Evolutionary conservation across 2,113 vertebrate species (phyloP).

Genomic region (Callipepla squamata): DNA sequence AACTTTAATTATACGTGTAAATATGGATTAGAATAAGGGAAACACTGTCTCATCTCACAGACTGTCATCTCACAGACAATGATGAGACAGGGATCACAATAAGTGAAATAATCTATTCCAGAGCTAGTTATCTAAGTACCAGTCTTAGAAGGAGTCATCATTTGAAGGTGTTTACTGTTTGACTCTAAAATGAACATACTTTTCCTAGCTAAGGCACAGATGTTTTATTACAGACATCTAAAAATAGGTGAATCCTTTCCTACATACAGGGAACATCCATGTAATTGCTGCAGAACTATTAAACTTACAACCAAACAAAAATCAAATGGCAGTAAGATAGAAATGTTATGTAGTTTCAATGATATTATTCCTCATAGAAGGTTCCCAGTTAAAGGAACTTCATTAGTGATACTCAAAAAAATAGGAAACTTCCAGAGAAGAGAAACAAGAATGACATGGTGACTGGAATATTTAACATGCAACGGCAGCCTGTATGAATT

Average conservation of each 20-base stretch:
- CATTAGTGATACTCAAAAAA: background rate
- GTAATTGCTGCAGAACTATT: background rate
- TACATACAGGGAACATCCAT: background rate
- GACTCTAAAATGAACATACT: background rate
- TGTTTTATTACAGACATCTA: background rate
- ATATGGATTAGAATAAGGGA: background rate
- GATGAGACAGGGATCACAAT: background rate
- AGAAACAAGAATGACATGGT: background rate
- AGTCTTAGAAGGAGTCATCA: background rate
- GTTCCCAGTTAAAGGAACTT: background rate
- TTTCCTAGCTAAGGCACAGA: background rate
- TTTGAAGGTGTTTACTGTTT: background rate
- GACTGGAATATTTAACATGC: background rate
- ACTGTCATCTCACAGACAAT: background rate
- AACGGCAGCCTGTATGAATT: background rate
- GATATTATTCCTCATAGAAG: background rate
- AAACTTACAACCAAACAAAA: background rate
- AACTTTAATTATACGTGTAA: background rate
- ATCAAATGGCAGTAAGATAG: background rate
- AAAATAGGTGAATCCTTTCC: background rate
- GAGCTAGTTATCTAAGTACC: background rate
- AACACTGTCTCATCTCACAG: background rate
- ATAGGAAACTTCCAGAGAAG: background rate
- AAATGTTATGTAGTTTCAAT: background rate
- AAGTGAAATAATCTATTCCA: background rate